Evolutionary conservation across 2,888 invertebrate species (phyloP).

Genomic region (Melanophora roralis): DNA sequence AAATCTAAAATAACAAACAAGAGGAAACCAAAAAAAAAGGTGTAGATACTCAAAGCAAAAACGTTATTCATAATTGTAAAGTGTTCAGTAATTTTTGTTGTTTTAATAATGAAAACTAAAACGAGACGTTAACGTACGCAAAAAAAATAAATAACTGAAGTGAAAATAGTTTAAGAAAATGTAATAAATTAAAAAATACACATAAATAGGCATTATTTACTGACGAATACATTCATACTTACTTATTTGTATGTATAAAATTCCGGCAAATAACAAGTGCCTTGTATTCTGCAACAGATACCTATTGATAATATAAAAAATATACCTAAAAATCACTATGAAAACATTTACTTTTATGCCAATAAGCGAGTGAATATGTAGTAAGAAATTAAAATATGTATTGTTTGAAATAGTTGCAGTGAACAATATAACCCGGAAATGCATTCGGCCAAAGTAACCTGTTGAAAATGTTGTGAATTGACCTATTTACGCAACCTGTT

Average conservation of each 20-base stretch:
- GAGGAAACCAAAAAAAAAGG: slow-evolving; percentile 41
- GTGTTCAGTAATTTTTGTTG: slow-evolving; percentile 8
- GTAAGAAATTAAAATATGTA: not conserved
- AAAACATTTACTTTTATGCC: not conserved
- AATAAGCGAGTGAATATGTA: not conserved
- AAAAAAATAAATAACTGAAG: slow-evolving; percentile 58
- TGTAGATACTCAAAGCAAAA: slow-evolving; percentile 61
- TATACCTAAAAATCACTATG: not conserved
- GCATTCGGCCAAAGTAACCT: slow-evolving; percentile 51
- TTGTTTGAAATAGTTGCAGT: not conserved
- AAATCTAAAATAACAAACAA: slow-evolving; percentile 44
- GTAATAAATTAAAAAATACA: slow-evolving; percentile 28
- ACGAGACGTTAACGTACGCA: slow-evolving; percentile 46
- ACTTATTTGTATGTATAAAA: not conserved
- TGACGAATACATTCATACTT: not conserved
- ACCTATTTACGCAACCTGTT: slow-evolving; percentile 75
- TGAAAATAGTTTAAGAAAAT: slow-evolving; percentile 56
- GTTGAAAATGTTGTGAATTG: slow-evolving; percentile 62
- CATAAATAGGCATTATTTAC: not conserved
- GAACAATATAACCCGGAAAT: slow-evolving; percentile 51
- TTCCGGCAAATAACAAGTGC: slow-evolving; percentile 6
- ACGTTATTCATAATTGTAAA: slow-evolving; percentile 34
- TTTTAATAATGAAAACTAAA: slow-evolving; percentile 44
- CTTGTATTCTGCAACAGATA: not conserved
- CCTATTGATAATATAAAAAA: slow-evolving; percentile 6